Evolutionary conservation across 2,797 vertebrate species (phyloP).

Genomic region (Linurgus olivaceus): DNA sequence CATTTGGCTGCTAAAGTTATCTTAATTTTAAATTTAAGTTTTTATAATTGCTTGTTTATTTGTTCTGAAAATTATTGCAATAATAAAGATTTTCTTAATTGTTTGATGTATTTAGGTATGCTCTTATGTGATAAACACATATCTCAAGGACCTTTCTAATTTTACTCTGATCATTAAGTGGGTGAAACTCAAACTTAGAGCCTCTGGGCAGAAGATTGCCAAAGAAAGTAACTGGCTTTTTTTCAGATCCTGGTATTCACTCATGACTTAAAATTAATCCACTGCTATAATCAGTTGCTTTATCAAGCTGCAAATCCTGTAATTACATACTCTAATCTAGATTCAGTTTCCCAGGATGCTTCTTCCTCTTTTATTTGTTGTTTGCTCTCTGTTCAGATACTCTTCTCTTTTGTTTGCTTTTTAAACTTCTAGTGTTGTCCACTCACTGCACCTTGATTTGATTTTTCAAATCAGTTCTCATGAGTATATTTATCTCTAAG

Average conservation of each 20-base stretch:
- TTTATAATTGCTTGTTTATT: not conserved
- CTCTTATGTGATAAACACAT: not conserved
- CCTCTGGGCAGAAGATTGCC: not conserved
- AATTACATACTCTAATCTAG: slow-evolving; percentile 6
- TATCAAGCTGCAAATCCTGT: slow-evolving; percentile 27
- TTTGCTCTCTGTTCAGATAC: not conserved
- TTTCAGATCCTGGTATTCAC: not conserved
- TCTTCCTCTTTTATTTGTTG: not conserved
- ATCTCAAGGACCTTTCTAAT: not conserved
- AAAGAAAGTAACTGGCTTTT: not conserved
- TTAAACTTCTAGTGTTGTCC: not conserved
- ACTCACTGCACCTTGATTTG: not conserved
- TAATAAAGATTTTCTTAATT: not conserved
- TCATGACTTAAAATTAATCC: slow-evolving; percentile 5
- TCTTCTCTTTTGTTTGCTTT: not conserved
- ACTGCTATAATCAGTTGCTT: slow-evolving; percentile 5
- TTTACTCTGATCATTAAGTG: not conserved
- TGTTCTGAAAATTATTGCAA: not conserved
- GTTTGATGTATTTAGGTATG: not conserved
- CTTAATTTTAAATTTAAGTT: not conserved
- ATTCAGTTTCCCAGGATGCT: not conserved
- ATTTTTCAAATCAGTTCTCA: not conserved
- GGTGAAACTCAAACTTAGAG: not conserved
- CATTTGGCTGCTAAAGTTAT: not conserved
- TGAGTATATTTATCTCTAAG: not conserved